Conservation (phyloP, 1,140 invertebrate species). For the Apis mellifera region DNA sequence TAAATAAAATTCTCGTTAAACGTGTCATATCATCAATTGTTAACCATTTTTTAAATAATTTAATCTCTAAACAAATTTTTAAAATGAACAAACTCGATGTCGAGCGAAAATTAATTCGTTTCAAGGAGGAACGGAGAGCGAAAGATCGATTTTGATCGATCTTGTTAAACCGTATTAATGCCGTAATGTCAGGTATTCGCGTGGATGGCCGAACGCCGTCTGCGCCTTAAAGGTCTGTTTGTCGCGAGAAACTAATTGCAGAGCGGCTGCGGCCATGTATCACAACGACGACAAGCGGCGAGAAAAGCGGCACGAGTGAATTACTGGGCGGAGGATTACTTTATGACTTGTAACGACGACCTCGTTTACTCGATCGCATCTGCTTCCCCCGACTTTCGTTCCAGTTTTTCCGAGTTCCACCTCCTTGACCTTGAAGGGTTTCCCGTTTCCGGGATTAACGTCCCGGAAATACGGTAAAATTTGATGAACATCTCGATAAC, state of each 20-base stretch:
- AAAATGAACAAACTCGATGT: no score
- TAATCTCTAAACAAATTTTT: no score
- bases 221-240: conserved; percentile 66
- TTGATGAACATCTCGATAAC: no score
- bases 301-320: conserved; percentile 56
- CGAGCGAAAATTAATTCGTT: no score
- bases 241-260: conserved; percentile 73
- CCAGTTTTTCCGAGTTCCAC: neutral
- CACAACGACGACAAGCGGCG: conserved; percentile 60
- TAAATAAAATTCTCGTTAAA: no score
- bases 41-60: no score
- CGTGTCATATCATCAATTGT: no score
- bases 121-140: no score
- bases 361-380: conserved; percentile 10
- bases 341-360: conserved; percentile 69
- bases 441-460: neutral
- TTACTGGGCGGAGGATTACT: conserved; percentile 68
- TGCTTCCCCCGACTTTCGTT: neutral
- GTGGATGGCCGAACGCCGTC: conserved; percentile 10
- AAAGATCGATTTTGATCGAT: neutral
- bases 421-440: neutral
- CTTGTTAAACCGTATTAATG: neutral
- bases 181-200: neutral
- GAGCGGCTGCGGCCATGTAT: conserved; percentile 68
- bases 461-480: no score